Evolutionary conservation across 2,113 vertebrate species (phyloP), one percentile per base, ranked within the genome.

Genomic region (Chaenocephalus aceratus): DNA sequence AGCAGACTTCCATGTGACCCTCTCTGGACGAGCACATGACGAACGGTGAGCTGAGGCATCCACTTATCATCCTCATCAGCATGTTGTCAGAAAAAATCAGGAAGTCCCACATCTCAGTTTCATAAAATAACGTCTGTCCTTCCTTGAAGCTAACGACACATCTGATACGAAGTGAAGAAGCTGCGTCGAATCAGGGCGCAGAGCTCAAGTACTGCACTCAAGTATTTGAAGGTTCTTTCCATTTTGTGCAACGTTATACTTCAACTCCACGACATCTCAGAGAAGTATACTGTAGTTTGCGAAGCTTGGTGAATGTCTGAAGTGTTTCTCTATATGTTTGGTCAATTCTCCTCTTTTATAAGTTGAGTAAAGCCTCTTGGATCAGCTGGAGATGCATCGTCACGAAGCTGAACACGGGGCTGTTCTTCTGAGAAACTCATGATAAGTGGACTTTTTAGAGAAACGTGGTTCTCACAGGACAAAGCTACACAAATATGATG

Each of bases 21-120:
- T 0, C 61, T 67, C 34, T 51, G n/a, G 60, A 67, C 67, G 21
- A 62, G 70, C 34, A 63, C 14, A 64, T 57, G 63, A 83, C 48
- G 30, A 72, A 69, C 12, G 13, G 13, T 16, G 77, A 75, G 46
- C 59, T 2, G 45, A 83, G 52, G 56, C 87, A 65, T 86, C 70
- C 59, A 63, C 26, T 85, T 88, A 91, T 90, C 92, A 82, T 9
- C 80, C 61, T 10, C 80, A 67, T 59, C 81, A 85, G 73, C 72
- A 54, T 58, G 82, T 75, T 54, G 85, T 84, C 84, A 85, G 82
- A 70, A 75, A 83, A 84, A 68, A 91, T 87, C 92, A 91, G 91
- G 91, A 93, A 91, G 87, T 88, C 30, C 30, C 30, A 30, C 30
- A 30, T 30, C 72, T 61, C 72, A 36, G 61, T 77, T 67, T 57